Percentiles rank a stretch among this genome's conserved stretches.
Evolutionary conservation across 2,797 vertebrate species (phyloP).

Genomic region (Spheniscus humboldti): DNA sequence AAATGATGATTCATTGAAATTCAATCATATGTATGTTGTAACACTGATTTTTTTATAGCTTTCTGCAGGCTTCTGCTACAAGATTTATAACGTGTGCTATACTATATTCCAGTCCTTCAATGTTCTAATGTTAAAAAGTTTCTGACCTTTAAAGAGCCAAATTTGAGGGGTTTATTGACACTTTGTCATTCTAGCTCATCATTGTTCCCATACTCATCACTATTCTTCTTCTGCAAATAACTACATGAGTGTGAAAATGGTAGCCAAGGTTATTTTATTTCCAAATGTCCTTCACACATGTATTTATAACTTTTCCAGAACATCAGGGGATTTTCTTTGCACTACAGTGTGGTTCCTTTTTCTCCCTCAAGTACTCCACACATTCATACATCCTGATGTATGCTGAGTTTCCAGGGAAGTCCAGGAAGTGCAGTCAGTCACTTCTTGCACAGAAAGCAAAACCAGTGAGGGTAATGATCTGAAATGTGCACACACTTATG

Average conservation of each 20-base stretch:
- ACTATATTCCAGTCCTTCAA: not conserved
- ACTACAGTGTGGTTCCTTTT: not conserved
- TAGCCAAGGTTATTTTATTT: constrained; percentile 12
- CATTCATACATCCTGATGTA: not conserved
- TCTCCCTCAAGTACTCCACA: not conserved
- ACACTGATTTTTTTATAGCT: constrained; percentile 31
- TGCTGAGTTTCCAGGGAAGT: not conserved
- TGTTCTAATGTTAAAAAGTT: constrained; percentile 24
- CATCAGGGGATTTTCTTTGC: not conserved
- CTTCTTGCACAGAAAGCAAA: not conserved
- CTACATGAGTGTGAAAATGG: not conserved
- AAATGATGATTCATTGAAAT: constrained; percentile 46
- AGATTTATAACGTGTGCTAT: not conserved
- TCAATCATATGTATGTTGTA: constrained; percentile 38
- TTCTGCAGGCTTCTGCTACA: not conserved
- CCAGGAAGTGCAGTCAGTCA: not conserved
- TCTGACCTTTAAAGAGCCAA: constrained; percentile 40
- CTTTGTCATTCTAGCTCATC: constrained; percentile 18
- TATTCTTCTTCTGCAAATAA: constrained; percentile 17
- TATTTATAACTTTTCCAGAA: constrained; percentile 11
- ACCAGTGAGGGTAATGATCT: not conserved
- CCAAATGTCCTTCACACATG: not conserved
- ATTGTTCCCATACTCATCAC: not conserved
- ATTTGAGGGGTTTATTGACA: constrained; percentile 8
- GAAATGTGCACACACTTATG: not conserved